phyloP scores from a whole-genome alignment of 2,797 vertebrate genomes.

The Menidia menidia region DNA sequence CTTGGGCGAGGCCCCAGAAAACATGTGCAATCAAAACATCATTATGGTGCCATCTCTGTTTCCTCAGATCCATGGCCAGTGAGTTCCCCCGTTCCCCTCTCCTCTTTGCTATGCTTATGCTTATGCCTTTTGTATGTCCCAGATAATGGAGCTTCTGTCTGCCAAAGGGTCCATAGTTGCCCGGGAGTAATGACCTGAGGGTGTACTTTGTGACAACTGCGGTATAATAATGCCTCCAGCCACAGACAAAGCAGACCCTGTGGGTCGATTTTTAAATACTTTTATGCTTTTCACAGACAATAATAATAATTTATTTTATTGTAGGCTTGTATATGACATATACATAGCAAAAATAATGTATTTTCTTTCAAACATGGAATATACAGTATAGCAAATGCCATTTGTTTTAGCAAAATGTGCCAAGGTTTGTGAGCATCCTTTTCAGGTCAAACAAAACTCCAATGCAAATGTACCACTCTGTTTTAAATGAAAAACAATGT shows the following conservation, averaged over 20 bases:
- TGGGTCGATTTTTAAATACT: constrained; percentile 90
- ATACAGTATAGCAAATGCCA: constrained; percentile 35
- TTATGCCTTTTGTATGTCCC: constrained; percentile 74
- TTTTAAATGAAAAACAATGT: constrained; percentile 62
- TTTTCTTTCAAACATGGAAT: constrained; percentile 49
- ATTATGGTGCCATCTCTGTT: constrained; percentile 60
- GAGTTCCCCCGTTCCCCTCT: constrained; percentile 65
- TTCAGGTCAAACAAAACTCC: constrained; percentile 50
- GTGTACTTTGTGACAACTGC: constrained; percentile 85
- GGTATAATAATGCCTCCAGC: constrained; percentile 87
- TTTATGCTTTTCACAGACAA: constrained; percentile 83
- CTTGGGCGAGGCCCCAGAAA: constrained; percentile 71
- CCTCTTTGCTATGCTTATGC: constrained; percentile 57
- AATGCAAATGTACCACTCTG: constrained; percentile 53
- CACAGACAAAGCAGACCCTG: constrained; percentile 86
- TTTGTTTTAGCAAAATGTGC: constrained; percentile 49
- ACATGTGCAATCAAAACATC: constrained; percentile 51
- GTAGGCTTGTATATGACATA: constrained; percentile 58
- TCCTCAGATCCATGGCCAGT: constrained; percentile 80
- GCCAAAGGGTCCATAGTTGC: constrained; percentile 83
- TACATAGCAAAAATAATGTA: constrained; percentile 47
- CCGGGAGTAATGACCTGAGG: constrained; percentile 87
- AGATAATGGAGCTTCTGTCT: constrained; percentile 85
- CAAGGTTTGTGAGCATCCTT: constrained; percentile 40
- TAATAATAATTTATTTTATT: constrained; percentile 78